These are phyloP conservation scores for Callopanchax toddi DNA, from an alignment of 2,113 vertebrate genomes.

Conservation along the genomic window DNA sequence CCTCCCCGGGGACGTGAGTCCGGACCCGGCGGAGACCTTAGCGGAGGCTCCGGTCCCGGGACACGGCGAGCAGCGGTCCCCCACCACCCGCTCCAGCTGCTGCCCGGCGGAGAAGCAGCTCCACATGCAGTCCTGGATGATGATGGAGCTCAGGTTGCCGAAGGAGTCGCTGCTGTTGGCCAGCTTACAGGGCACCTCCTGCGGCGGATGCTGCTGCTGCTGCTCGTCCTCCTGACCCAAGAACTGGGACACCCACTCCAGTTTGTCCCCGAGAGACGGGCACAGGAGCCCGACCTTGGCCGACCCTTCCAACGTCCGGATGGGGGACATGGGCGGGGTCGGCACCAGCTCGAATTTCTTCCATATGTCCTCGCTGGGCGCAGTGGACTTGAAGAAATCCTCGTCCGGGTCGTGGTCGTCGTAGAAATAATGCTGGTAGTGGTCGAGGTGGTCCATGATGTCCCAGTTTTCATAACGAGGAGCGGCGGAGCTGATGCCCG, in stretches of 20 bases:
- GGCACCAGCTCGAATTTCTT: constrained; percentile 97
- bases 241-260: constrained; percentile 84
- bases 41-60: constrained; percentile 54
- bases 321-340: constrained; percentile 88
- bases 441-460: constrained; percentile 91
- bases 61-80: constrained; percentile 81
- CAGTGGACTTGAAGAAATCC: constrained; percentile 92
- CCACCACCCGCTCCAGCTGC: constrained; percentile 88
- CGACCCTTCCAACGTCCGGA: constrained; percentile 76
- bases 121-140: constrained; percentile 96
- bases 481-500: constrained; percentile 72
- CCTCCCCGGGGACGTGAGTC: constrained; percentile 52
- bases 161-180: constrained; percentile 77
- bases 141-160: constrained; percentile 91
- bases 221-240: constrained; percentile 87
- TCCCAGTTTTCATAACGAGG: constrained; percentile 78
- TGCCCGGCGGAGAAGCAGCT: constrained; percentile 90
- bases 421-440: constrained; percentile 93
- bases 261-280: constrained; percentile 79
- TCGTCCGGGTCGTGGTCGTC: constrained; percentile 89
- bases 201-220: constrained; percentile 57
- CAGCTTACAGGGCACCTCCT: constrained; percentile 80
- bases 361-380: constrained; percentile 97
- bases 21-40: constrained; percentile 19
- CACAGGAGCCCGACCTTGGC: constrained; percentile 62